Evolutionary conservation across 2,797 vertebrate species (phyloP).

Genomic region (Melopsittacus undulatus): DNA sequence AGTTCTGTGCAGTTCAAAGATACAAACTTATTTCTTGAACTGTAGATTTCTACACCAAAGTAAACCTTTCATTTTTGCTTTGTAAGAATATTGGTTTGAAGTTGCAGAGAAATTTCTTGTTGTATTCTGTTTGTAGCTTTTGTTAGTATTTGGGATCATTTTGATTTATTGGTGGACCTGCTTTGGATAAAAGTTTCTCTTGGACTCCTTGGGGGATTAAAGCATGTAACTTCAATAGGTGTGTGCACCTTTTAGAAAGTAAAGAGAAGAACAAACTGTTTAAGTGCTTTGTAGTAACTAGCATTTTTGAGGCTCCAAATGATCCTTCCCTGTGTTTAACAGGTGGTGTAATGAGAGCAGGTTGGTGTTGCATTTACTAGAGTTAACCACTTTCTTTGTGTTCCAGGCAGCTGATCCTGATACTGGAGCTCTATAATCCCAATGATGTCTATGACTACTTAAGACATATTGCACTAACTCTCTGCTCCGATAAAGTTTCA

Average conservation of each 20-base stretch:
- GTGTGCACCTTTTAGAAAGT: not conserved
- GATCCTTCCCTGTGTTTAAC: not conserved
- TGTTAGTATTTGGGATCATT: not conserved
- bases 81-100: not conserved
- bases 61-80: not conserved
- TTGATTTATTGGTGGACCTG: not conserved
- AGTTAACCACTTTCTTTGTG: not conserved
- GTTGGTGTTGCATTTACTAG: not conserved
- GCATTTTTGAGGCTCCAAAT: not conserved
- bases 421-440: conserved; percentile 77
- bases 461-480: conserved; percentile 74
- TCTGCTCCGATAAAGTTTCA: conserved; percentile 79
- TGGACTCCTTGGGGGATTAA: not conserved
- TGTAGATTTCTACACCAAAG: not conserved
- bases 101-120: not conserved
- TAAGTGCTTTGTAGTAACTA: not conserved
- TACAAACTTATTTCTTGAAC: not conserved
- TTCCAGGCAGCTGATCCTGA: conserved; percentile 79
- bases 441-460: conserved; percentile 75
- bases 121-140: not conserved
- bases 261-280: not conserved
- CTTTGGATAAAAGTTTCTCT: not conserved
- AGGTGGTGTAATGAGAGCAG: not conserved
- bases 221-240: not conserved
- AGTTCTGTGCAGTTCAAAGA: not conserved